Evolutionary conservation across 2,797 vertebrate species (phyloP).

Genomic region (Aphelocoma californica): DNA sequence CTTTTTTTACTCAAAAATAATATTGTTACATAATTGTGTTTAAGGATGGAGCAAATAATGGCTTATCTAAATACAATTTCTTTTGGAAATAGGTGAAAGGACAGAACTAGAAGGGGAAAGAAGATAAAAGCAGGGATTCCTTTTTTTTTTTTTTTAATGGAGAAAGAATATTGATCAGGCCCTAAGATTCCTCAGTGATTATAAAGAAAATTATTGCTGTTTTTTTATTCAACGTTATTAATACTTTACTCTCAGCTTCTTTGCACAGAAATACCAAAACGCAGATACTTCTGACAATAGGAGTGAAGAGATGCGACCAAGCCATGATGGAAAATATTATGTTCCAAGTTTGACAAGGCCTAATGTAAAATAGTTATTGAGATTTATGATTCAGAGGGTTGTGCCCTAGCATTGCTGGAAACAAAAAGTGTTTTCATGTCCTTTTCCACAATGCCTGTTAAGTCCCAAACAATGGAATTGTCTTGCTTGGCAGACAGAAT

Average conservation of each 20-base stretch:
- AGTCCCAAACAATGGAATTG: conserved; percentile 9
- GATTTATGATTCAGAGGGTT: not conserved
- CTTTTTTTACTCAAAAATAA: not conserved
- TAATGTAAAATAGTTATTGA: not conserved
- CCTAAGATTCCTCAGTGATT: not conserved
- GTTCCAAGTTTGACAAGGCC: not conserved
- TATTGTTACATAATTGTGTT: not conserved
- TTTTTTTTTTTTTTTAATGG: not conserved
- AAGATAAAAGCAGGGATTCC: not conserved
- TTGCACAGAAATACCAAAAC: not conserved
- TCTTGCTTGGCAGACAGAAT: conserved; percentile 23
- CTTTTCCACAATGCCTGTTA: not conserved
- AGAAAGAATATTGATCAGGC: not conserved
- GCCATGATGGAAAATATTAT: not conserved
- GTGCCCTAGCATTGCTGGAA: not conserved
- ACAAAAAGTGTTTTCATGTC: not conserved
- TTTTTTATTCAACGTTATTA: not conserved
- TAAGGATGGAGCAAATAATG: not conserved
- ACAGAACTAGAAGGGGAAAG: not conserved
- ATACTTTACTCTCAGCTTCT: not conserved
- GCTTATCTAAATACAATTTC: not conserved
- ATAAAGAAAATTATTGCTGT: not conserved
- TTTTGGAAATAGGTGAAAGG: not conserved
- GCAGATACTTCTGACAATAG: not conserved
- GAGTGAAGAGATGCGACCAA: not conserved